Evolutionary conservation across 1,140 invertebrate species (phyloP).

Genomic region (Mactra quadrangularis): DNA sequence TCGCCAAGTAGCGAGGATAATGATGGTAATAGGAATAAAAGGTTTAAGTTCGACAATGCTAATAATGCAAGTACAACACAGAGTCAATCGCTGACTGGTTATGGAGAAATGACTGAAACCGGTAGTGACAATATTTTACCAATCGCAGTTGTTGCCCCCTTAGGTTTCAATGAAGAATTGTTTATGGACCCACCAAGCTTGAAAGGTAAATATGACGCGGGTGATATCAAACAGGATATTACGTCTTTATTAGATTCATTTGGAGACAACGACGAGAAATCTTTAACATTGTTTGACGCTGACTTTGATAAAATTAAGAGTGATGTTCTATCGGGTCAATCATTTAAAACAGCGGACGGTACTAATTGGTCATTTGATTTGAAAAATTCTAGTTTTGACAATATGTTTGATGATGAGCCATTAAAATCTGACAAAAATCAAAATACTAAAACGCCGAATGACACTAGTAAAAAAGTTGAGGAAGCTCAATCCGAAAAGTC

Average conservation of each 20-base stretch:
- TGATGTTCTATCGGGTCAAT: slow-evolving; percentile 25
- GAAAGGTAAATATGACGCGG: background rate
- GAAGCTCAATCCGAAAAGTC: background rate
- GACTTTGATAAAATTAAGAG: slow-evolving; percentile 50
- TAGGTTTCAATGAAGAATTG: slow-evolving; percentile 7
- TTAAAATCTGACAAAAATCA: background rate
- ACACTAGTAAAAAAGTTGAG: background rate
- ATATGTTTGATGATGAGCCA: background rate
- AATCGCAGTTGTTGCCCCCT: slow-evolving; percentile 34
- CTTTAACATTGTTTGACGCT: slow-evolving; percentile 16
- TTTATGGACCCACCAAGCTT: background rate
- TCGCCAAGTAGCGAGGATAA: background rate
- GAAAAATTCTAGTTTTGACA: background rate
- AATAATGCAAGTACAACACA: too few species aligned
- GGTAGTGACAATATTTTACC: slow-evolving; percentile 21
- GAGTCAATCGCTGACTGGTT: too few species aligned
- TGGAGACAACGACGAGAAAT: slow-evolving; percentile 13
- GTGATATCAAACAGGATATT: background rate
- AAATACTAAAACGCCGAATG: background rate
- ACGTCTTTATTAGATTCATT: slow-evolving; percentile 14
- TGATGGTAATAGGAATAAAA: background rate
- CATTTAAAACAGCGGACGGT: slow-evolving; percentile 41
- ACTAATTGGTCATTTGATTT: slow-evolving; percentile 35
- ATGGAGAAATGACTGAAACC: background rate
- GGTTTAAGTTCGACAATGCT: background rate